A percentile compares a stretch with the other conserved stretches of the same genome.
phyloP scores from a whole-genome alignment of 2,113 vertebrate genomes.

The Xiphophorus couchianus region DNA sequence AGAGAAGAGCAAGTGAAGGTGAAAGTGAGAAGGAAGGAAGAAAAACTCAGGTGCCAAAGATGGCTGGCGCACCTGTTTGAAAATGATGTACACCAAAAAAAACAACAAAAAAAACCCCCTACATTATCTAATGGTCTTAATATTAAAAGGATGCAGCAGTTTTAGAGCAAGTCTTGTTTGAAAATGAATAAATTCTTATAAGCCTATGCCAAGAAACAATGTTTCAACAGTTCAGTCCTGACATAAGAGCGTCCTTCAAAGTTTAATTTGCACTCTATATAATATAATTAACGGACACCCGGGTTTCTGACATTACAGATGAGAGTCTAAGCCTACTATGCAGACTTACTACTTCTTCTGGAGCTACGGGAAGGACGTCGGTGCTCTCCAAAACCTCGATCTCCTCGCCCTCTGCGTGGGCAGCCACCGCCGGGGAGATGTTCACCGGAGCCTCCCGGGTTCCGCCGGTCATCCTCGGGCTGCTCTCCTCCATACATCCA shows the following conservation, averaged over 20 bases:
- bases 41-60: constrained; percentile 13
- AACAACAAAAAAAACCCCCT: too few species aligned
- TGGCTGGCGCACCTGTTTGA: constrained; percentile 45
- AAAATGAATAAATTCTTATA: too few species aligned
- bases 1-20: constrained; percentile 20
- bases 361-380: constrained; percentile 81
- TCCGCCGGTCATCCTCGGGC: constrained; percentile 79
- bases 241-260: too few species aligned
- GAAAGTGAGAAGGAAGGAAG: constrained; percentile 20
- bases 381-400: constrained; percentile 88
- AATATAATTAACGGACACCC: too few species aligned
- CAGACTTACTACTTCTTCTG: constrained; percentile 84
- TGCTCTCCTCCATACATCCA: constrained; percentile 58
- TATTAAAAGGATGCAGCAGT: too few species aligned
- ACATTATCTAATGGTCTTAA: too few species aligned
- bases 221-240: too few species aligned
- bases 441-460: constrained; percentile 77
- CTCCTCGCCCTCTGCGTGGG: constrained; percentile 86
- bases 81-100: not conserved
- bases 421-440: constrained; percentile 86
- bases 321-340: too few species aligned
- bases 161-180: too few species aligned
- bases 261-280: too few species aligned
- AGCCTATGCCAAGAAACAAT: too few species aligned
- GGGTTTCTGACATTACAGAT: too few species aligned